A percentile compares a stretch with the other conserved stretches of the same genome.
phyloP scores from a whole-genome alignment of 2,113 vertebrate species.

The Brienomyrus longianalis region DNA sequence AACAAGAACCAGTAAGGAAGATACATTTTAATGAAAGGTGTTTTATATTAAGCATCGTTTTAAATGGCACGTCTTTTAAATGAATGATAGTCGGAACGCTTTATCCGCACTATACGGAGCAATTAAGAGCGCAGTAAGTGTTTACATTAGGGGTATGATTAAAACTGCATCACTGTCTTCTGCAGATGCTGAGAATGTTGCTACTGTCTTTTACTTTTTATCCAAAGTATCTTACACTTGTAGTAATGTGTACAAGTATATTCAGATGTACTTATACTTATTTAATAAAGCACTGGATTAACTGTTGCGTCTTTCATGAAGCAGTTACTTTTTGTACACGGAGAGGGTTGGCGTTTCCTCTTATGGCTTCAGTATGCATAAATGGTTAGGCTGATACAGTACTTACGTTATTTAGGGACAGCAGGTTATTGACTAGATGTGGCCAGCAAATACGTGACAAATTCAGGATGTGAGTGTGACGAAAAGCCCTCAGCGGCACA shows the following conservation, averaged over 20 bases:
- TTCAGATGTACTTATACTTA: not conserved
- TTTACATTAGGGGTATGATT: not conserved
- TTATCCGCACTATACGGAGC: not conserved
- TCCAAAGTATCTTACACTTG: not conserved
- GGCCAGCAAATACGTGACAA: slow-evolving; percentile 1
- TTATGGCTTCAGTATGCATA: not conserved
- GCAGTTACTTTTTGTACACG: not conserved
- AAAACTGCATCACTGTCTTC: not conserved
- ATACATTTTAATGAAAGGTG: not conserved
- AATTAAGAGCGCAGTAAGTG: not conserved
- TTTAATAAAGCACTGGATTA: not conserved
- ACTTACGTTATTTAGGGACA: not conserved
- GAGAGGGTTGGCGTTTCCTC: not conserved
- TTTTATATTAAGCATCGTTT: not conserved
- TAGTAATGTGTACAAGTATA: not conserved
- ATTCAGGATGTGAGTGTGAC: not conserved
- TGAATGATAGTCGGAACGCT: not conserved
- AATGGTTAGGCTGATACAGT: not conserved
- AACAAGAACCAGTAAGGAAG: not conserved
- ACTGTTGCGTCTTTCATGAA: not conserved
- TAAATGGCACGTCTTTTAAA: not conserved
- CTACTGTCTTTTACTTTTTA: not conserved
- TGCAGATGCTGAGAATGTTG: not conserved
- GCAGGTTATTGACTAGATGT: not conserved
- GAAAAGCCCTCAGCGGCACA: slow-evolving; percentile 13